Base-by-base conservation (phyloP, 2,797 vertebrate genomes). In the Spheniscus humboldti region DNA sequence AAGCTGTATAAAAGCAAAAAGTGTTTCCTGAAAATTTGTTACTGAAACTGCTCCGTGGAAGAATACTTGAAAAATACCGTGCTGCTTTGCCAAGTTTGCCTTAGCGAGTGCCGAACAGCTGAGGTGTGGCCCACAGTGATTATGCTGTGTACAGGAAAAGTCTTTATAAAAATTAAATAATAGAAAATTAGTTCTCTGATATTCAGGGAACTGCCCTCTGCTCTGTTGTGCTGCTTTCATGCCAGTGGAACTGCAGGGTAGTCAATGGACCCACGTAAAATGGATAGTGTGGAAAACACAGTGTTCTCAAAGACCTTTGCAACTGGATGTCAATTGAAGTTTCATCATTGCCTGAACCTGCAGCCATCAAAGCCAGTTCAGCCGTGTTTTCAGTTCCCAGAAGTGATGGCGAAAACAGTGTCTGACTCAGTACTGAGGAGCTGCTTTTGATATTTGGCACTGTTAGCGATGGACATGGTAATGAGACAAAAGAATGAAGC, bases 401-500 rank as follows among this genome's bases (percentile, higher is more conserved):
- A 83, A 94, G 57, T 57, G 84, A 89, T 57, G 77, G 78, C 72
- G 68, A 93, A 86, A 90, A 59, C 35, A 60, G n/a, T 13, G n/a
- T 63, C 73, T 93, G 79, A 95, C 88, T 82, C 62, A 45, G 50
- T 5, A 86, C 50, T 39, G 16, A 37, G 48, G 31, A 82, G 66
- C n/a, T 93, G 84, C 78, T 83, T 89, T 91, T 88, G 86, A 86
- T 72, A 39, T 23, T 55, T 68, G 63, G 63, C 68, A 20, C 53
- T 52, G 18, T 45, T 95, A 83, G 62, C 0, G 2, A 67, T 72
- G 88, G 86, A 45, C 71, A 53, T 23, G 75, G 28, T 76, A 86
- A 93, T 87, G 84, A 95, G 68, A 74, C 8, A 57, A 83, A 93
- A 82, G 74, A 88, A 85, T 71, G 86, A 94, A 96, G 68, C 57